Percentiles rank a stretch among this genome's conserved stretches.
Evolutionary conservation across 2,888 invertebrate genomes (phyloP).

Genomic region (Drosophila vallismaia): DNA sequence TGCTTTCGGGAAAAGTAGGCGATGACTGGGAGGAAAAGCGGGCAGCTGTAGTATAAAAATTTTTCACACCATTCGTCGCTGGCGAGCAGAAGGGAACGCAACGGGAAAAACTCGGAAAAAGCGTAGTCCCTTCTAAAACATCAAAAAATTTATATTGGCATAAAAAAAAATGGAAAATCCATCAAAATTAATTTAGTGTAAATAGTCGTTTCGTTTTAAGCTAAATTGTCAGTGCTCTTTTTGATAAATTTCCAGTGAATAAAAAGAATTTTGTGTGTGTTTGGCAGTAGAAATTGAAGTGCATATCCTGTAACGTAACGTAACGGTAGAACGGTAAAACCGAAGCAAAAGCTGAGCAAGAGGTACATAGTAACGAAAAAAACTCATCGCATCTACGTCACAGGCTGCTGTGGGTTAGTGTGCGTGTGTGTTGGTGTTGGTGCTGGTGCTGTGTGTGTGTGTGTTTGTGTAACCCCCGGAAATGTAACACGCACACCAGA

Average conservation of each 20-base stretch:
- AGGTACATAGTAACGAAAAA: constrained; percentile 12
- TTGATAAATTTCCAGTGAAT: constrained; percentile 32
- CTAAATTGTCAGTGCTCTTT: constrained; percentile 53
- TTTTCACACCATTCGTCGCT: constrained; percentile 69
- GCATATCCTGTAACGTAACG: background rate
- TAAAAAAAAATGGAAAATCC: constrained; percentile 35
- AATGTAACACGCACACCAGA: constrained; percentile 67
- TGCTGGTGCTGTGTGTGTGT: constrained; percentile 23
- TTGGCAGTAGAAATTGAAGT: constrained; percentile 3
- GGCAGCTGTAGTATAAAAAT: constrained; percentile 58
- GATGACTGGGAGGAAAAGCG: constrained; percentile 46
- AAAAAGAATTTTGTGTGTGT: constrained; percentile 18
- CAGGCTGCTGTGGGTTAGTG: constrained; percentile 50
- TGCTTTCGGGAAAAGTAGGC: constrained; percentile 68
- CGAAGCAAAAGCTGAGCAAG: background rate
- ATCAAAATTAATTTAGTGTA: constrained; percentile 61
- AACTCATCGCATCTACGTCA: constrained; percentile 66
- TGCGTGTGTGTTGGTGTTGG: constrained; percentile 59
- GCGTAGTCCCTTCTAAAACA: constrained; percentile 12
- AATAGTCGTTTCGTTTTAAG: constrained; percentile 52
- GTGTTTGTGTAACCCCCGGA: constrained; percentile 73
- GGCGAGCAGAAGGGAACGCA: constrained; percentile 68
- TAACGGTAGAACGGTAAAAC: too few species aligned
- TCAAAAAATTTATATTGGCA: constrained; percentile 19
- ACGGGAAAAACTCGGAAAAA: constrained; percentile 28